phyloP scores from a whole-genome alignment of 2,888 invertebrate species.

The Sesamia inferens region DNA sequence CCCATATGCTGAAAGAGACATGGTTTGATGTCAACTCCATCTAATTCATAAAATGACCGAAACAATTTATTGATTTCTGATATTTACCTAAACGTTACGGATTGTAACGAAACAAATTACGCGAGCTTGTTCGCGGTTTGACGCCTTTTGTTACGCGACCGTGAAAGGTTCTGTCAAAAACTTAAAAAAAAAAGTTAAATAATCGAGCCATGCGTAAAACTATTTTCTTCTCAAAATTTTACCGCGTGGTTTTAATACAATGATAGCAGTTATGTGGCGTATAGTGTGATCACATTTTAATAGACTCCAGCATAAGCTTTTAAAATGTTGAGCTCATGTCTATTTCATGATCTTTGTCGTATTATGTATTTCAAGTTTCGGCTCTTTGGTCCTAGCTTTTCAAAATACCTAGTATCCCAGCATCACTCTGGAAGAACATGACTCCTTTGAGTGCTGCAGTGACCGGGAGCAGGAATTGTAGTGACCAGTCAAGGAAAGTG shows the following conservation, averaged over 20 bases:
- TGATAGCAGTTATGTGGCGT: neutral
- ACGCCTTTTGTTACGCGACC: conserved; percentile 11
- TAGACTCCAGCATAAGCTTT: neutral
- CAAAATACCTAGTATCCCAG: no score
- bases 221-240: neutral
- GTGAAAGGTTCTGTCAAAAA: conserved; percentile 17
- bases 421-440: no score
- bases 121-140: conserved; percentile 15
- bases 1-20: neutral
- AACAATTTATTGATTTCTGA: conserved; percentile 29
- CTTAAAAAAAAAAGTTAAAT: conserved; percentile 1
- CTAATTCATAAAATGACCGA: conserved; percentile 11
- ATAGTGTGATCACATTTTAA: no score
- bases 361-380: no score
- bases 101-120: conserved; percentile 24
- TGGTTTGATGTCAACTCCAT: neutral
- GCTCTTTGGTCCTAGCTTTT: no score
- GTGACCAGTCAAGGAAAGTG: no score
- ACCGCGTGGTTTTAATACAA: neutral
- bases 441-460: no score
- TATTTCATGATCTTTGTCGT: neutral
- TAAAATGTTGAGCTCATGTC: neutral
- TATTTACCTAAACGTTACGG: conserved; percentile 16
- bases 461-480: no score
- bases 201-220: neutral